These are phyloP conservation scores for Chrysomallon squamiferum DNA, from an alignment of 1,140 invertebrate genomes.

Conservation along the genomic window DNA sequence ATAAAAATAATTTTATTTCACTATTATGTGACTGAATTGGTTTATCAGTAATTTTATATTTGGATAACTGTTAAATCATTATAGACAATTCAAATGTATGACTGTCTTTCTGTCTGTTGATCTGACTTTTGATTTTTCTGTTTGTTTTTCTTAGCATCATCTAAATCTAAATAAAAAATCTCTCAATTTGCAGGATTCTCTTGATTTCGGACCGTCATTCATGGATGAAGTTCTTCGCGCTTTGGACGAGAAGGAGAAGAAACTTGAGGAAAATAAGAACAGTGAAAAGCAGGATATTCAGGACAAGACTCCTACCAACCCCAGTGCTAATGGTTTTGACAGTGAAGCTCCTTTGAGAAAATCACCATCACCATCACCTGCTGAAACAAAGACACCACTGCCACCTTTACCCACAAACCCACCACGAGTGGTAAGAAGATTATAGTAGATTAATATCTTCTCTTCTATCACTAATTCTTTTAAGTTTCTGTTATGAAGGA, in stretches of 20 bases:
- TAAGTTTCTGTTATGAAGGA: no score
- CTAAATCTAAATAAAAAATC: no score
- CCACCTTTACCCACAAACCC: slow-evolving; percentile 18
- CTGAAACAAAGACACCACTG: not conserved
- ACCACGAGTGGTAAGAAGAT: slow-evolving; percentile 20
- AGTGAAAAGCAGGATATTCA: slow-evolving; percentile 11
- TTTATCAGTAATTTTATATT: no score
- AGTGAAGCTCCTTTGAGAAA: slow-evolving; percentile 10
- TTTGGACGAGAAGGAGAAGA: slow-evolving; percentile 65
- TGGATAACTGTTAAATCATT: no score
- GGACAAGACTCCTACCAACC: slow-evolving; percentile 8
- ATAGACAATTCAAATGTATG: no score
- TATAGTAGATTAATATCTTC: no score
- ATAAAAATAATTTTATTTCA: no score
- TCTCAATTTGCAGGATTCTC: slow-evolving; percentile 71
- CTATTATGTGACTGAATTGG: no score
- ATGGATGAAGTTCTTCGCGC: slow-evolving; percentile 92
- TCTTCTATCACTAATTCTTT: no score
- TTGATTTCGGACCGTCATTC: slow-evolving; percentile 91
- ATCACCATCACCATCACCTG: not conserved
- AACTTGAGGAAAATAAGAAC: slow-evolving; percentile 22
- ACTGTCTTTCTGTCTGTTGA: no score
- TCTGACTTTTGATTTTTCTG: no score
- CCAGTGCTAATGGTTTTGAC: slow-evolving; percentile 3
- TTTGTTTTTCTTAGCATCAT: no score